phyloP scores from a whole-genome alignment of 2,797 vertebrate genomes.

The Arnoldichthys spilopterus region DNA sequence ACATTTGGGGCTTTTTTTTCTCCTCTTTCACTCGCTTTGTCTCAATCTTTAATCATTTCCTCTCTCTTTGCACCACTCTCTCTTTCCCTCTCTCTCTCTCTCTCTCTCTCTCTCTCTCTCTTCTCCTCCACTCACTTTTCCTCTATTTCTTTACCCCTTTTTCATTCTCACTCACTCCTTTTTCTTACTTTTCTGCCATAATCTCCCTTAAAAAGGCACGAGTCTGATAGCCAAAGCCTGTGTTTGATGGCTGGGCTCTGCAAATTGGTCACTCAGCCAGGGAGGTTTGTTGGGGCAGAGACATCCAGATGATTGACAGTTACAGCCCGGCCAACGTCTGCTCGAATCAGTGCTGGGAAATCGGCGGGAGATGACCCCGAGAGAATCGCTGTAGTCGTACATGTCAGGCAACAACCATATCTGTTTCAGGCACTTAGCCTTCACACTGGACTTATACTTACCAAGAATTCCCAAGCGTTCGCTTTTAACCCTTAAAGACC shows the following conservation, averaged over 20 bases:
- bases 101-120: not conserved
- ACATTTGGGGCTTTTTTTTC: slow-evolving; percentile 9
- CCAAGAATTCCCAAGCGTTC: not conserved
- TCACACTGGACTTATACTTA: slow-evolving; percentile 25
- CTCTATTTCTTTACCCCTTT: slow-evolving; percentile 27
- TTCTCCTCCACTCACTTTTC: not conserved
- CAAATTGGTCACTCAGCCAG: slow-evolving; percentile 32
- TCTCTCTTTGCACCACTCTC: not conserved
- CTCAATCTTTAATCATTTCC: slow-evolving; percentile 23
- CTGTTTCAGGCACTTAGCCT: slow-evolving; percentile 28
- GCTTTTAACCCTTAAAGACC: not conserved
- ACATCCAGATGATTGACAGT: slow-evolving; percentile 45
- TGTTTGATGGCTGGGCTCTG: slow-evolving; percentile 34
- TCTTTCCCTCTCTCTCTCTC: not conserved
- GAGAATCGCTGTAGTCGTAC: slow-evolving; percentile 15
- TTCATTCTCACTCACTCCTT: slow-evolving; percentile 26
- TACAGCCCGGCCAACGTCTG: slow-evolving; percentile 44
- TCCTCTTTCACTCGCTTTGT: not conserved
- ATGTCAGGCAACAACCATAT: slow-evolving; percentile 20
- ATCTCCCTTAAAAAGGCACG: not conserved
- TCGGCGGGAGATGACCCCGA: slow-evolving; percentile 9
- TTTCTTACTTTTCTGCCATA: not conserved
- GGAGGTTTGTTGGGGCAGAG: slow-evolving; percentile 35
- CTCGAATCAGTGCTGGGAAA: slow-evolving; percentile 24
- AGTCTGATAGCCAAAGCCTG: not conserved